Evolutionary conservation across 2,888 invertebrate species (phyloP), one percentile per base, ranked within the genome.

Genomic region (Dichetophora obliterata): DNA sequence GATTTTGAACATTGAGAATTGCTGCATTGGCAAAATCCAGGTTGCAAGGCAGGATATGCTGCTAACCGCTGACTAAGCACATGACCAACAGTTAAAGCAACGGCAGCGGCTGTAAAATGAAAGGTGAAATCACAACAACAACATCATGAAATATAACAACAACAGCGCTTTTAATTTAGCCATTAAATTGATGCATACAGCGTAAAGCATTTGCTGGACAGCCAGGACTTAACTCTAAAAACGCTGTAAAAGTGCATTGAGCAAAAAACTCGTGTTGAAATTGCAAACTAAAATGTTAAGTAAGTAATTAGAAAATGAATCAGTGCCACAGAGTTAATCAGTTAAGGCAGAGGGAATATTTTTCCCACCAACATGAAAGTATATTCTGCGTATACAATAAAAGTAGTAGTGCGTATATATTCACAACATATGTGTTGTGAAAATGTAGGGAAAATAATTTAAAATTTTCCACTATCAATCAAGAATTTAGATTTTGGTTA

Each of bases 81-180:
- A 57, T 43, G 57, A 22, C 57, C 34, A 71, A 19, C 34, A 70
- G 16, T 24, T 24, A 22, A 16, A 31, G 61, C 3, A 61, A 14
- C 11, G 27, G 24, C 61, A 27, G 16, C 61, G 16, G 31, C 14
- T 1, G 31, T 24, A 27, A 37, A 66, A 11, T 66, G 22, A 43
- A 66, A 22, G 43, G 66, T 69, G 31, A 24, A 69, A 69, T 69
- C 19, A 69, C 69, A 69, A 69, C 54, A 69, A 37, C 37, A 43
- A 37, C 34, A 19, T 8, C 54, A 54, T n/a, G 6, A 54, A 8
- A 27, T 31, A 31, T 31, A 73, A 31, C 73, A 74, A 66, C 74
- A 74, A 63, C 54, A 66, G 37, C 54, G 43, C 74, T 74, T 74
- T 74, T 74, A 66, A 74, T 74, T 74, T 74, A 74, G 74, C 74